Evolutionary conservation across 2,113 vertebrate species (phyloP).

Genomic region (Ivindomyrus marchei): DNA sequence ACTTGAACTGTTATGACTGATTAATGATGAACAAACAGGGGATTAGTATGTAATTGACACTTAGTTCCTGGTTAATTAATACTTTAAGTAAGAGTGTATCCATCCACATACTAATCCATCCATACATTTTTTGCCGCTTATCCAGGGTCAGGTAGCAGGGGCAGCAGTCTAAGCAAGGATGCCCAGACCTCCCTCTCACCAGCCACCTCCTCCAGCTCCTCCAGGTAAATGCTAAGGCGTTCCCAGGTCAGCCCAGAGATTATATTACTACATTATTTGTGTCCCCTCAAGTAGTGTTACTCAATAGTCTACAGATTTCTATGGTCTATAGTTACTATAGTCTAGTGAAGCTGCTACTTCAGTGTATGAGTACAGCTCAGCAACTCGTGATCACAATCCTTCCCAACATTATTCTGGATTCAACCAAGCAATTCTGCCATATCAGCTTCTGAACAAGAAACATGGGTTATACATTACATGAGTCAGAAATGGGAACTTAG

Average conservation of each 20-base stretch:
- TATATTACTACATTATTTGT: neutral
- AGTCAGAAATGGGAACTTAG: neutral
- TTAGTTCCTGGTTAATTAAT: neutral
- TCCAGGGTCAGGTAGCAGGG: too few species aligned
- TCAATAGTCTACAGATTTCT: neutral
- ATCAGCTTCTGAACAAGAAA: neutral
- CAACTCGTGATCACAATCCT: neutral
- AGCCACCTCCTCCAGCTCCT: neutral
- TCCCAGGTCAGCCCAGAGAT: neutral
- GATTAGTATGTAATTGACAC: neutral
- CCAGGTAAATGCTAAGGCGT: neutral
- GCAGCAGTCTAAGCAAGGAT: neutral
- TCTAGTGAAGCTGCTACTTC: neutral
- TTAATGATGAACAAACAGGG: neutral
- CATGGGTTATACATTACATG: neutral
- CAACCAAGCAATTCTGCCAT: neutral
- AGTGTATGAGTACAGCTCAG: neutral
- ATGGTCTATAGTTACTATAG: neutral
- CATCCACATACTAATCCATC: neutral
- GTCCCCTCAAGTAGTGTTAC: neutral
- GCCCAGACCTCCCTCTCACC: neutral
- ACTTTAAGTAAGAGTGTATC: neutral
- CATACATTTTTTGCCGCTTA: neutral
- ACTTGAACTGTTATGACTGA: neutral
- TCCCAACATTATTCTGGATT: neutral